Percentiles rank a stretch among this genome's conserved stretches.
These are phyloP conservation scores for Drosophila lacertosa DNA, from an alignment of 1,140 invertebrate genomes.

Conservation along the genomic window DNA sequence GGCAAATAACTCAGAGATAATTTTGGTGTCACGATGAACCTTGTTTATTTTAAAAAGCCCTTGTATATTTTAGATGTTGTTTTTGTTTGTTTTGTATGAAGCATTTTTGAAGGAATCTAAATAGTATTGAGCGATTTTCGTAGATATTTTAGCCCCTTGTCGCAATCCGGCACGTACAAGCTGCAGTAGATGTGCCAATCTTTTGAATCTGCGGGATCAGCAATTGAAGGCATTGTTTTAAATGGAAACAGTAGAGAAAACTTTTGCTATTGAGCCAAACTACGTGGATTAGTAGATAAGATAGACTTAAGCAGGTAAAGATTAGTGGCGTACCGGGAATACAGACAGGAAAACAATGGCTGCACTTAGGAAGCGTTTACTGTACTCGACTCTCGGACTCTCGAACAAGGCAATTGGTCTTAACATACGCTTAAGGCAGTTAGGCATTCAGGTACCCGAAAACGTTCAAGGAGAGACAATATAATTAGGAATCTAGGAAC, in stretches of 20 bases:
- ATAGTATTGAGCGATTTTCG: slow-evolving; percentile 29
- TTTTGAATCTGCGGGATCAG: slow-evolving; percentile 75
- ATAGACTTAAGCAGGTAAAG: slow-evolving; percentile 12
- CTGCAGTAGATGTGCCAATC: slow-evolving; percentile 72
- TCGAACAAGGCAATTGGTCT: slow-evolving; percentile 8
- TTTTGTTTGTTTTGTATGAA: slow-evolving; percentile 11
- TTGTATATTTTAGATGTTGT: no score
- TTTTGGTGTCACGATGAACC: no score
- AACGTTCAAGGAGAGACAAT: background rate
- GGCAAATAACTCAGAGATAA: no score
- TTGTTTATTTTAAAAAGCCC: no score
- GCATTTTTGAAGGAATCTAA: slow-evolving; percentile 11
- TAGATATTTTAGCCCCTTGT: slow-evolving; percentile 38
- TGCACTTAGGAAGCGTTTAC: slow-evolving; percentile 2
- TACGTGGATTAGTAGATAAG: slow-evolving; percentile 45
- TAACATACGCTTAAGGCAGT: background rate
- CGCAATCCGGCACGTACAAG: slow-evolving; percentile 57
- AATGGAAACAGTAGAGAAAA: no score
- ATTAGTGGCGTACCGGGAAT: slow-evolving; percentile 10
- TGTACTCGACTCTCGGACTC: slow-evolving; percentile 1
- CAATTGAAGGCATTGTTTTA: slow-evolving; percentile 34
- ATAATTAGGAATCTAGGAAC: slow-evolving; percentile 40
- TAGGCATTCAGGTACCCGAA: slow-evolving; percentile 33
- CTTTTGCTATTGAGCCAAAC: slow-evolving; percentile 33
- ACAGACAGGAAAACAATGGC: slow-evolving; percentile 21